phyloP scores from a whole-genome alignment of 2,797 vertebrate species.

The Etheostoma nigrum region DNA sequence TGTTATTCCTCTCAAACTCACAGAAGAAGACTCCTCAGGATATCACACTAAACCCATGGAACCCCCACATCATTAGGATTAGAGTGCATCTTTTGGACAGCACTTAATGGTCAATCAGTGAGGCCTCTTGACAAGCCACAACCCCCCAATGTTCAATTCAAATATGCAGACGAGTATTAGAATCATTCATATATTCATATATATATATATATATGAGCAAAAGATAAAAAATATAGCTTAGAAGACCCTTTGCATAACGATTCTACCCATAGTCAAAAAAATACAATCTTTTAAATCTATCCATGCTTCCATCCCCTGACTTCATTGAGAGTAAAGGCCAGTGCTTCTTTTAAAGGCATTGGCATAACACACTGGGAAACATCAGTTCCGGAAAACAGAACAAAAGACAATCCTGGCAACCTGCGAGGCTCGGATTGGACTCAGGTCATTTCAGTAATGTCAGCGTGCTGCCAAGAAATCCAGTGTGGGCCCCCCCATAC shows the following conservation, averaged over 20 bases:
- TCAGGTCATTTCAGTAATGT: conserved; percentile 5
- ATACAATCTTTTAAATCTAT: not conserved
- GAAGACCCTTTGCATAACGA: not conserved
- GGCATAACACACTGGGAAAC: conserved; percentile 11
- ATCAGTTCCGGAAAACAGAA: conserved; percentile 3
- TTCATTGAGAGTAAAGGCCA: not conserved
- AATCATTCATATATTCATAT: too few species aligned
- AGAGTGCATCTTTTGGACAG: not conserved
- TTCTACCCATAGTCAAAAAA: too few species aligned
- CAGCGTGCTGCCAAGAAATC: conserved; percentile 24
- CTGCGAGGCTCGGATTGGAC: not conserved
- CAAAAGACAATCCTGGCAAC: conserved; percentile 12
- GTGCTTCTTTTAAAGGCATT: not conserved
- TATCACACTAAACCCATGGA: not conserved
- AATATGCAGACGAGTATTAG: too few species aligned
- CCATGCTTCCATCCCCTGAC: not conserved
- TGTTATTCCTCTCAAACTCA: not conserved
- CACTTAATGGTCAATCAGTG: not conserved
- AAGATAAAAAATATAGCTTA: too few species aligned
- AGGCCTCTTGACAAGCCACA: not conserved
- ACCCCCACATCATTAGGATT: not conserved
- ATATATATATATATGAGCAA: too few species aligned
- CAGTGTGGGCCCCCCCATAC: not conserved
- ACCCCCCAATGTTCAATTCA: too few species aligned
- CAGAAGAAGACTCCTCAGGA: not conserved